Conservation (phyloP, 2,888 invertebrate genomes). For the Idaea dimidiata region DNA sequence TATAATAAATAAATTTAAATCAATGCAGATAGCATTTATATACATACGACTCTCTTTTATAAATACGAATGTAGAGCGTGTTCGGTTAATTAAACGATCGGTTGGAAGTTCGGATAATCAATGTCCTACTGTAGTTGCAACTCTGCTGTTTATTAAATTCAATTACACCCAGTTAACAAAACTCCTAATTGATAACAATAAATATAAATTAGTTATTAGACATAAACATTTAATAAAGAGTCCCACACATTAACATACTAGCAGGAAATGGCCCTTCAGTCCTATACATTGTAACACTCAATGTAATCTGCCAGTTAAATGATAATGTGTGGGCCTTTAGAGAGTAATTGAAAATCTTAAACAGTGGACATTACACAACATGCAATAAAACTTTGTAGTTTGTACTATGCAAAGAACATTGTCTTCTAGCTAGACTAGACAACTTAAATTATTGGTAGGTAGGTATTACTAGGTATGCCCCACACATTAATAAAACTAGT, state of each 20-base stretch:
- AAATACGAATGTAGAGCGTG: too few species aligned
- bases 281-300: too few species aligned
- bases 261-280: too few species aligned
- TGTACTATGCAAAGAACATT: background rate
- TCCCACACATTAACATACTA: too few species aligned
- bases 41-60: too few species aligned
- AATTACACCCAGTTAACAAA: background rate
- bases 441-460: background rate
- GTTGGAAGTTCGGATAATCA: too few species aligned
- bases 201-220: background rate
- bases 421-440: background rate
- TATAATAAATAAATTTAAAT: too few species aligned
- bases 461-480: background rate
- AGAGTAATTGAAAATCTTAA: background rate
- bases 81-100: too few species aligned
- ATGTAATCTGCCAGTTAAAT: too few species aligned
- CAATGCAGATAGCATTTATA: too few species aligned
- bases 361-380: background rate
- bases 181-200: background rate
- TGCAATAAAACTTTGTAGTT: background rate
- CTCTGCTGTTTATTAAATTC: background rate
- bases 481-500: too few species aligned
- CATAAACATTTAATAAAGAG: background rate
- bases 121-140: too few species aligned
- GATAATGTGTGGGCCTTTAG: background rate